Base-by-base conservation (phyloP, 2,888 invertebrate genomes). In the Microplitis deprimator region DNA sequence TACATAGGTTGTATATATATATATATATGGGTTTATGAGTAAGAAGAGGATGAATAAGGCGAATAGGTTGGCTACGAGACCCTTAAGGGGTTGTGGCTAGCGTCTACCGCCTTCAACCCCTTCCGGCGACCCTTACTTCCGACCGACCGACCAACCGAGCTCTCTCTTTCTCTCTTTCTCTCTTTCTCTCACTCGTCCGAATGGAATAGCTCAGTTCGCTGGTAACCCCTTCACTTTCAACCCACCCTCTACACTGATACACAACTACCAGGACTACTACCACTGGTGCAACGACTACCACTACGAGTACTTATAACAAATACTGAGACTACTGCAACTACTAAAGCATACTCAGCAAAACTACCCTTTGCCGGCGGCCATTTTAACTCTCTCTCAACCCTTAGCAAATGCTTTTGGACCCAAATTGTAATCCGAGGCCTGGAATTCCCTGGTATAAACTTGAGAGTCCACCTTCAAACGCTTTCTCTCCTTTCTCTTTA, bases 1-100 rank as follows among this genome's bases (percentile, higher is more conserved):
- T 77, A 60, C 64, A 72, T 69, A 17, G 50, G 50, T 50, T 6
- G 29, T 29, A 29, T 29, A 29, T 50, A 50, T 50, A 13, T 50
- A 50, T 10, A 50, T 50, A 50, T 79, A 62, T 71, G n/a, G 74
- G 64, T 84, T 85, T 13, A 16, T 10, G 16, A 62, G 84, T 84
- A 83, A 87, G 86, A 85, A 86, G 84, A 76, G 82, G 83, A 85
- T 88, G 87, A 83, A 87, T 86, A 83, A 85, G 85, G 87, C 29
- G 85, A 88, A 87, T 87, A 89, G 88, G 89, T 88, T 89, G 87
- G 87, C 88, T 85, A 88, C 89, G 88, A 50, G 50, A 89, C 89
- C 89, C 89, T 89, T 89, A 88, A 89, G 89, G 89, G 89, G 89
- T 89, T 89, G 89, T 89, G 89, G 89, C 89, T 89, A 89, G 87